These are phyloP conservation scores for Cactoblastis cactorum DNA, from an alignment of 2,888 invertebrate genomes.

Conservation along the genomic window DNA sequence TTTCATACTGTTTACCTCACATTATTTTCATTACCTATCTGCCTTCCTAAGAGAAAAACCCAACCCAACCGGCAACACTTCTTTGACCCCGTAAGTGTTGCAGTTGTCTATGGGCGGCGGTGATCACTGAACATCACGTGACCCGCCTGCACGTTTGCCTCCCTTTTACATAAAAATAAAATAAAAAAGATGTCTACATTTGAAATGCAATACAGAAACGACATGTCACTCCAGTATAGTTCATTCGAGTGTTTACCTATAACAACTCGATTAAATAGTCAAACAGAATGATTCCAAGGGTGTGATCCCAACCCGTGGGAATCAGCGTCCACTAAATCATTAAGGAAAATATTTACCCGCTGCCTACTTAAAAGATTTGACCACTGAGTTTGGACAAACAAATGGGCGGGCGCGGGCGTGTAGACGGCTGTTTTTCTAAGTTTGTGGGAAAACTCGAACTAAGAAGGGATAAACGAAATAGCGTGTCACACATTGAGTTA, in stretches of 20 bases:
- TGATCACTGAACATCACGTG: too few relatives aligned
- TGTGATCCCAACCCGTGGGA: constrained; percentile 67
- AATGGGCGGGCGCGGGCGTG: constrained; percentile 43
- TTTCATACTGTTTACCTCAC: too few relatives aligned
- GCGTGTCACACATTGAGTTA: constrained; percentile 26
- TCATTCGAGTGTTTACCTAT: constrained; percentile 21
- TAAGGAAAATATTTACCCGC: constrained; percentile 77
- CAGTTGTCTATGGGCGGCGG: too few relatives aligned
- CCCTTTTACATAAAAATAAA: too few relatives aligned
- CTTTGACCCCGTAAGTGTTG: too few relatives aligned
- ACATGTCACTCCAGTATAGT: constrained; percentile 16
- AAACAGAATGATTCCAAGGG: constrained; percentile 49
- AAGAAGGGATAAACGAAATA: constrained; percentile 48
- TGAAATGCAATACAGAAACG: neutral
- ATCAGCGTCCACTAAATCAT: constrained; percentile 69
- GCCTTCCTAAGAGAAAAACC: too few relatives aligned
- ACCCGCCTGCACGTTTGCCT: too few relatives aligned
- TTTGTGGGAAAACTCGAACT: constrained; percentile 68
- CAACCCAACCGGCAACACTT: too few relatives aligned
- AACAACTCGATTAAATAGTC: constrained; percentile 29
- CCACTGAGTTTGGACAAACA: constrained; percentile 71
- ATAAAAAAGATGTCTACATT: too few relatives aligned
- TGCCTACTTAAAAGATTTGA: constrained; percentile 79
- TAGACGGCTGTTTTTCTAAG: constrained; percentile 62
- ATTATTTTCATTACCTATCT: too few relatives aligned